Conservation (phyloP, 2,888 invertebrate genomes). For the Stenodera caucasica region DNA sequence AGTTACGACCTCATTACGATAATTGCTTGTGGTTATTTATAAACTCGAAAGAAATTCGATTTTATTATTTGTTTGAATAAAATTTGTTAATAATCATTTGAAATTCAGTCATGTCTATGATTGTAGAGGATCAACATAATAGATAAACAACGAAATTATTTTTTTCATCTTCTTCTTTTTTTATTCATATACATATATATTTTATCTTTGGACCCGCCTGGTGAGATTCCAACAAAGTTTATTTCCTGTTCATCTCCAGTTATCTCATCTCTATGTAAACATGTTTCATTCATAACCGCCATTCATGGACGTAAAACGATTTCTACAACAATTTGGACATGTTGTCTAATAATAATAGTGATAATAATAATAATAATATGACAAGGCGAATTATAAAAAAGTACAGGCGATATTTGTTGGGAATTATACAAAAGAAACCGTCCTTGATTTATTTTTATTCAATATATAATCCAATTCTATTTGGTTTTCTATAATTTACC, state of each 20-base stretch:
- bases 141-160: neutral
- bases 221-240: slow-evolving; percentile 42
- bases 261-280: slow-evolving; percentile 41
- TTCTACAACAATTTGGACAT: slow-evolving; percentile 11
- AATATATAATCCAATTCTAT: too few relatives aligned
- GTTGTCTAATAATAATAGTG: slow-evolving; percentile 2
- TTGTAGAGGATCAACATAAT: neutral
- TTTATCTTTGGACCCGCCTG: slow-evolving; percentile 39
- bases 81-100: neutral
- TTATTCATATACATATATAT: neutral
- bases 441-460: too few relatives aligned
- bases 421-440: neutral
- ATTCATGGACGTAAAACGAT: slow-evolving; percentile 38
- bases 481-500: neutral
- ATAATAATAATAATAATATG: neutral
- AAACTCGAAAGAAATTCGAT: too few relatives aligned
- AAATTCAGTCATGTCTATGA: neutral
- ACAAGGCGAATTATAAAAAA: neutral
- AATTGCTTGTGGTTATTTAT: slow-evolving; percentile 37
- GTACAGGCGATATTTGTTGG: neutral
- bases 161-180: neutral
- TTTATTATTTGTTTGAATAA: too few relatives aligned
- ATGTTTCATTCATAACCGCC: slow-evolving; percentile 47
- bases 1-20: slow-evolving; percentile 43
- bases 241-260: slow-evolving; percentile 47